Evolutionary conservation across 2,113 vertebrate genomes (phyloP).

Genomic region (Oreochromis aureus): DNA sequence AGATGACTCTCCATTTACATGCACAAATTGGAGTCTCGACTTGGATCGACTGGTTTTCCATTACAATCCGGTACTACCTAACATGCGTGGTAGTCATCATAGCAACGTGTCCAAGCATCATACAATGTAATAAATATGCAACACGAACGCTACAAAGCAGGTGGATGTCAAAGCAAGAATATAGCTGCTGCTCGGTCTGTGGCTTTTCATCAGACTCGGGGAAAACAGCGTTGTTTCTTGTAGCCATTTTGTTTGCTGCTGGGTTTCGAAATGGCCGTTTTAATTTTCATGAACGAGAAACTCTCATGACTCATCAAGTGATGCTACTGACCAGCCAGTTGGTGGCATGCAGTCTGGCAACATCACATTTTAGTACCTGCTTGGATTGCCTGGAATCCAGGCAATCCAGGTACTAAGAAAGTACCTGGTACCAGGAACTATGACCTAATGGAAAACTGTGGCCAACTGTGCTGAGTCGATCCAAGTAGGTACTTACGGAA

Average conservation of each 20-base stretch:
- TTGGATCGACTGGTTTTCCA: not conserved
- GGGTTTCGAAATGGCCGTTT: not conserved
- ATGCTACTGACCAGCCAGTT: not conserved
- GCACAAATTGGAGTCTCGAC: rapidly evolving
- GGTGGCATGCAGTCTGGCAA: not conserved
- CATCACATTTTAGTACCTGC: not conserved
- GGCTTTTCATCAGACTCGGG: not conserved
- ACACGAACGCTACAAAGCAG: not conserved
- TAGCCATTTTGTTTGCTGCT: not conserved
- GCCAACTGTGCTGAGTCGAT: not conserved
- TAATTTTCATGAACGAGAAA: not conserved
- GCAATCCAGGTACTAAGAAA: not conserved
- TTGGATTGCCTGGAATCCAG: not conserved
- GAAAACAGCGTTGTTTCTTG: not conserved
- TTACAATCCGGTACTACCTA: not conserved
- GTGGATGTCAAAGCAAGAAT: not conserved
- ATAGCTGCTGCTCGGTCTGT: not conserved
- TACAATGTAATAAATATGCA: not conserved
- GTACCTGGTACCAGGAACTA: not conserved
- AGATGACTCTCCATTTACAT: not conserved
- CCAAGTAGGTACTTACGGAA: not conserved
- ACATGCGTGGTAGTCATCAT: not conserved
- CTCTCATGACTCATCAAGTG: not conserved
- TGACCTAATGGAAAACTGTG: not conserved
- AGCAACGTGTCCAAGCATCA: not conserved